Conservation (phyloP, 2,888 invertebrate species). For the Siphlonurus alternatus region DNA sequence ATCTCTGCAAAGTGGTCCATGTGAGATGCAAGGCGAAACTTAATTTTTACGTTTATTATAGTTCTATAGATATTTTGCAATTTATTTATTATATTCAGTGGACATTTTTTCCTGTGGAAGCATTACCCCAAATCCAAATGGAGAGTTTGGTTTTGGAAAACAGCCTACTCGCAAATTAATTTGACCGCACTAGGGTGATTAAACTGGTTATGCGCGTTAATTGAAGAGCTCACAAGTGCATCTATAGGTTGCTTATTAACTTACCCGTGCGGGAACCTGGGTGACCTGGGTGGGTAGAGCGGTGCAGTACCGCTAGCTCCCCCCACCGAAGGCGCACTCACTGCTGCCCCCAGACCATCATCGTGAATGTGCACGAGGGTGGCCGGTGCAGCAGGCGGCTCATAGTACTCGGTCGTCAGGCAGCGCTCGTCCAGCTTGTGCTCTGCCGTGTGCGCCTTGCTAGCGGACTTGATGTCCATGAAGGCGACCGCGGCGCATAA, state of each 20-base stretch:
- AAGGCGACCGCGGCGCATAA: slow-evolving; percentile 83
- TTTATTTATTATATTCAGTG: too few species aligned
- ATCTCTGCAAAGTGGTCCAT: too few species aligned
- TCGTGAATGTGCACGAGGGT: slow-evolving; percentile 9
- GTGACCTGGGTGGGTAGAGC: slow-evolving; percentile 35
- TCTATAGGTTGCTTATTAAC: slow-evolving; percentile 16
- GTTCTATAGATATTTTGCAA: too few species aligned
- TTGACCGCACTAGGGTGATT: too few species aligned
- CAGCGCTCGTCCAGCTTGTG: slow-evolving; percentile 75
- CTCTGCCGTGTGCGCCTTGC: slow-evolving; percentile 82
- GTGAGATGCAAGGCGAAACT: too few species aligned
- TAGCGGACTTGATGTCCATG: slow-evolving; percentile 93
- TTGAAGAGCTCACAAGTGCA: neutral
- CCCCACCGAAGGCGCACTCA: slow-evolving; percentile 5
- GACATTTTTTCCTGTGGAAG: too few species aligned
- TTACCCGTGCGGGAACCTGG: slow-evolving; percentile 37
- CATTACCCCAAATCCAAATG: too few species aligned
- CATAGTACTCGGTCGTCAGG: slow-evolving; percentile 82
- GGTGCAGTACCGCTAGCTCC: slow-evolving; percentile 20
- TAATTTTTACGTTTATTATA: too few species aligned
- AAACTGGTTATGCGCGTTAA: too few species aligned
- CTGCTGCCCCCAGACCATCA: slow-evolving; percentile 11
- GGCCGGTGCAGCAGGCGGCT: slow-evolving; percentile 47
- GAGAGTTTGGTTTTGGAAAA: too few species aligned
- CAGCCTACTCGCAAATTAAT: too few species aligned